Conservation (phyloP, 2,797 vertebrate genomes). For the Todus mexicanus region DNA sequence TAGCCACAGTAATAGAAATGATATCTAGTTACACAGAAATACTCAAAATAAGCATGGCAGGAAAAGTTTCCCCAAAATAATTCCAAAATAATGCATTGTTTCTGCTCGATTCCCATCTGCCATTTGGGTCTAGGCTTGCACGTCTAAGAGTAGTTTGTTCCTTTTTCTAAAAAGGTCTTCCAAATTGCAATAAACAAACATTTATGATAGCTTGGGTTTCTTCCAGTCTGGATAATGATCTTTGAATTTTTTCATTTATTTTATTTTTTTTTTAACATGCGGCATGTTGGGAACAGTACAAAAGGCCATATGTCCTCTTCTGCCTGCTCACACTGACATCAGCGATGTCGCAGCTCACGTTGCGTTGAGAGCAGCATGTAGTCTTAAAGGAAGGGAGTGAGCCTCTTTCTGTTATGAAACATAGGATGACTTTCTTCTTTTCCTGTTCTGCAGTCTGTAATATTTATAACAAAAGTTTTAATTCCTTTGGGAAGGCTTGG, state of each 20-base stretch:
- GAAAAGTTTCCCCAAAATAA: not conserved
- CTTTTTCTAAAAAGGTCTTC: constrained; percentile 2
- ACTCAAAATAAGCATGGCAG: not conserved
- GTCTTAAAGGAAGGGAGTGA: not conserved
- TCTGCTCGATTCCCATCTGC: not conserved
- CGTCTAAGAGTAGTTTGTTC: not conserved
- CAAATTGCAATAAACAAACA: not conserved
- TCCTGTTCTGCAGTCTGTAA: not conserved
- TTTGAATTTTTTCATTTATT: not conserved
- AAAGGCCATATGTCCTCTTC: constrained; percentile 33
- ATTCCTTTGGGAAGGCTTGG: not conserved
- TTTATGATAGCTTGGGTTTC: not conserved
- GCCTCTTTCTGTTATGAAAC: not conserved
- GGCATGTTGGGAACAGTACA: constrained; percentile 4
- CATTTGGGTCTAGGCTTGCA: not conserved
- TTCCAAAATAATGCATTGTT: not conserved
- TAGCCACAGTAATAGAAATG: constrained; percentile 2
- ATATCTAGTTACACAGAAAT: not conserved
- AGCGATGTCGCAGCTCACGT: not conserved
- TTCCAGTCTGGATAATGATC: constrained; percentile 7
- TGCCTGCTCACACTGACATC: not conserved
- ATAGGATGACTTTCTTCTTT: not conserved
- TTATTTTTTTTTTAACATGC: not conserved
- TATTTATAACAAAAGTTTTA: not conserved
- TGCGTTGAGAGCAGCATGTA: not conserved